Conservation (phyloP, 2,797 vertebrate species). For the Gadopsis bispinosus region DNA sequence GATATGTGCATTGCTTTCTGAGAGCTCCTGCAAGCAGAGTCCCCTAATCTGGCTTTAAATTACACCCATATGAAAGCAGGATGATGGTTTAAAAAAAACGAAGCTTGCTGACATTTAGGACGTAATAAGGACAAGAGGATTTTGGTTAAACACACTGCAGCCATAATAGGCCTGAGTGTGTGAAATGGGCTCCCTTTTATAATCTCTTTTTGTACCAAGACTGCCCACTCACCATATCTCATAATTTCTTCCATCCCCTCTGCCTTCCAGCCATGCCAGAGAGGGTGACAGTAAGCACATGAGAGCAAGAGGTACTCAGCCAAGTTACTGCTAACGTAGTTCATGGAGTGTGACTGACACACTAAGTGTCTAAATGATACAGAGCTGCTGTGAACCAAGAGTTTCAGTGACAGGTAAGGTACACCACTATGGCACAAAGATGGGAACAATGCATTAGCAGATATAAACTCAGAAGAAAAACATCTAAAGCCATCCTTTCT, state of each 20-base stretch:
- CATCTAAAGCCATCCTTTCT: constrained; percentile 17
- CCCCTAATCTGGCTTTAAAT: constrained; percentile 5
- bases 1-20: background rate
- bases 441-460: constrained; percentile 42
- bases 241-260: constrained; percentile 53
- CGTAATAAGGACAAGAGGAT: constrained; percentile 53
- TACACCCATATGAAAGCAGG: constrained; percentile 8
- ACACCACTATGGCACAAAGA: constrained; percentile 17
- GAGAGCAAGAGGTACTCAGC: constrained; percentile 35
- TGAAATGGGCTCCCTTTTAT: constrained; percentile 35
- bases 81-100: constrained; percentile 54
- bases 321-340: constrained; percentile 49
- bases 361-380: constrained; percentile 55
- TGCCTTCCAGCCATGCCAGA: constrained; percentile 21
- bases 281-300: constrained; percentile 47
- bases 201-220: constrained; percentile 46
- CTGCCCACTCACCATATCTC: constrained; percentile 35
- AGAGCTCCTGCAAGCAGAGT: constrained; percentile 3
- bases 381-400: constrained; percentile 29
- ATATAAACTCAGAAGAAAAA: constrained; percentile 38
- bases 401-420: constrained; percentile 54
- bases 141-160: constrained; percentile 50
- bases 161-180: constrained; percentile 52
- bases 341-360: constrained; percentile 52
- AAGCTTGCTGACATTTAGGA: constrained; percentile 68